Percentiles rank a stretch among this genome's conserved stretches.
Conservation (phyloP, 2,113 vertebrate genomes). For the Zosterops hypoxanthus region DNA sequence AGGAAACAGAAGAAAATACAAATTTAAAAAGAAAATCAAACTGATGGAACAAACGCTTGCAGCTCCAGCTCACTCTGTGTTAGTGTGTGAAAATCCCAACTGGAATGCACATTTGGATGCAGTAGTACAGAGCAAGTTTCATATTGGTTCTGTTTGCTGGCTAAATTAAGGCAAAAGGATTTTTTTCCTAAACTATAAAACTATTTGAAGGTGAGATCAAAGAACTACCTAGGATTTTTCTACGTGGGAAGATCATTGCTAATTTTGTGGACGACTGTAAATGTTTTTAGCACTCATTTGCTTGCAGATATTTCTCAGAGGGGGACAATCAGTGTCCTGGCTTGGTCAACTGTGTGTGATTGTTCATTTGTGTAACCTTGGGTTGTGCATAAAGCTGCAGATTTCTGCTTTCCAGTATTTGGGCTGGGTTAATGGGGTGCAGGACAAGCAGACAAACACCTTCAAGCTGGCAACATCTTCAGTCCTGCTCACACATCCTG, state of each 20-base stretch:
- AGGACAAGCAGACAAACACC: neutral
- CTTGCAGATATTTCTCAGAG: neutral
- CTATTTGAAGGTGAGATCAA: neutral
- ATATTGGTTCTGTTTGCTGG: neutral
- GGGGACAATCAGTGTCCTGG: neutral
- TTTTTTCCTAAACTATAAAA: neutral
- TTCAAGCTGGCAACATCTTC: neutral
- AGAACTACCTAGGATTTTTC: neutral
- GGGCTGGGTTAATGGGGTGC: neutral
- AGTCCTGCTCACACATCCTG: neutral
- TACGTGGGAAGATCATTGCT: neutral
- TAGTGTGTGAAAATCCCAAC: neutral
- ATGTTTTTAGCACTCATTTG: neutral
- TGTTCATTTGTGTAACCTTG: constrained; percentile 9
- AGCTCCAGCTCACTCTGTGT: neutral
- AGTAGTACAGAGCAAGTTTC: neutral
- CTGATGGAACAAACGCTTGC: neutral
- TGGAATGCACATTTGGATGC: neutral
- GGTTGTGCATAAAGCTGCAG: neutral
- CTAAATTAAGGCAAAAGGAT: neutral
- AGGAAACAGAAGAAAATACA: neutral
- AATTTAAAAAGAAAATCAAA: neutral
- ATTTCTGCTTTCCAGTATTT: neutral
- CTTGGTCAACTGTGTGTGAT: neutral
- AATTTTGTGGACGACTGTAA: neutral